These are phyloP conservation scores for Sebastes paucispinis DNA, from an alignment of 2,797 vertebrate species.

Conservation along the genomic window DNA sequence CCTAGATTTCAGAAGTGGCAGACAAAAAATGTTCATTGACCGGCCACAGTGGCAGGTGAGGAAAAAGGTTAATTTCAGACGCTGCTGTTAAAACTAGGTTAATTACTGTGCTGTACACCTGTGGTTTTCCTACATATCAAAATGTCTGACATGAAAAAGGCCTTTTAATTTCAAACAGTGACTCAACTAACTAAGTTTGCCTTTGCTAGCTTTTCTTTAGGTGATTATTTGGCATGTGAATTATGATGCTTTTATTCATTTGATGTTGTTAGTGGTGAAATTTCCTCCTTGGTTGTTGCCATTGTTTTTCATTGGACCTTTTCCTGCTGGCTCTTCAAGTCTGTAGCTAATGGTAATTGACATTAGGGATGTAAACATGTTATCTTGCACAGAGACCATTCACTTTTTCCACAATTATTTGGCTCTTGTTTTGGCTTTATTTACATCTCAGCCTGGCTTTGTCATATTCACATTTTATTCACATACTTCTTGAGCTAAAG, in stretches of 20 bases:
- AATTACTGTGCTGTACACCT: not conserved
- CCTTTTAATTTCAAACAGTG: not conserved
- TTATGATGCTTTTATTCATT: not conserved
- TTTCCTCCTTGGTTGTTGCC: not conserved
- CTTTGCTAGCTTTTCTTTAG: not conserved
- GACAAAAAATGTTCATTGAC: no score
- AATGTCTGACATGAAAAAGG: not conserved
- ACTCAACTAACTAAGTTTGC: not conserved
- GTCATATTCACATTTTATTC: not conserved
- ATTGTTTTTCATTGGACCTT: not conserved
- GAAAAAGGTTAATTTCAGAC: no score
- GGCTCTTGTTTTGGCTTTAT: not conserved
- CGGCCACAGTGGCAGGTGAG: no score
- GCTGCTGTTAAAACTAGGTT: no score
- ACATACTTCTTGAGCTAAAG: not conserved
- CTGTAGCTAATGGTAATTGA: not conserved
- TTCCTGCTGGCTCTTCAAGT: not conserved
- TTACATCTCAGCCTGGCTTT: not conserved
- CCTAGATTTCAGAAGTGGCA: no score
- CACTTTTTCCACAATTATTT: not conserved
- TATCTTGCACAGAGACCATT: not conserved
- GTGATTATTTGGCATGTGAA: not conserved
- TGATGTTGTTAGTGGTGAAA: not conserved
- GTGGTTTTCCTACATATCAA: not conserved
- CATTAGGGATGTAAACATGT: not conserved